Percentiles rank a stretch among this genome's conserved stretches.
Conservation (phyloP, 2,113 vertebrate genomes). For the Amphiprion percula region DNA sequence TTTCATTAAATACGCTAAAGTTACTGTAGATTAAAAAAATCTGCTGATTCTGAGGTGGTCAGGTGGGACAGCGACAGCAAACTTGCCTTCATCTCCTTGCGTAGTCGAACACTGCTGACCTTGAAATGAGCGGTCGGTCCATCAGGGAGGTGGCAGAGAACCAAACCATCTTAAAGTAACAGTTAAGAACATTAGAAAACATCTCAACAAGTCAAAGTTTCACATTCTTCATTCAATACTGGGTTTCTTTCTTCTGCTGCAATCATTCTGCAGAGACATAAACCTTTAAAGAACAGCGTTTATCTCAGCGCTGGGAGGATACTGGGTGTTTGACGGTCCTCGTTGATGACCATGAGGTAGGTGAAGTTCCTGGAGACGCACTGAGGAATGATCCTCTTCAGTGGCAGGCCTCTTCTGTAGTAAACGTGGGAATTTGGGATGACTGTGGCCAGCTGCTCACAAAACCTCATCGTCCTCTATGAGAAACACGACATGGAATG, state of each 20-base stretch:
- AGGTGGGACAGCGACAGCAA: too few species aligned
- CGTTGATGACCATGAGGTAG: constrained; percentile 94
- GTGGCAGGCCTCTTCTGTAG: constrained; percentile 95
- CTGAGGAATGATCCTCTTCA: constrained; percentile 96
- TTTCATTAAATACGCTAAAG: too few species aligned
- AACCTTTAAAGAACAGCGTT: background rate
- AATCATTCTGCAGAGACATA: background rate
- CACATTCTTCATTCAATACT: background rate
- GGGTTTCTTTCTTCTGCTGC: background rate
- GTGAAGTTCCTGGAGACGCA: constrained; percentile 94
- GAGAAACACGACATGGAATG: constrained; percentile 40
- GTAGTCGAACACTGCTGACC: constrained; percentile 94
- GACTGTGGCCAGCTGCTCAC: constrained; percentile 91
- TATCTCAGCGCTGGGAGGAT: constrained; percentile 84
- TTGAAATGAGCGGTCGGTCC: constrained; percentile 98
- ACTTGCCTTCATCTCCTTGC: constrained; percentile 95
- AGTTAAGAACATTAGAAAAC: constrained; percentile 79
- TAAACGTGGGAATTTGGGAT: constrained; percentile 95
- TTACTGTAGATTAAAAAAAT: too few species aligned
- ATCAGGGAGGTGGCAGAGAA: constrained; percentile 95
- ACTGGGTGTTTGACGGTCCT: constrained; percentile 96
- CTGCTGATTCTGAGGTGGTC: too few species aligned
- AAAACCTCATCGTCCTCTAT: constrained; percentile 95
- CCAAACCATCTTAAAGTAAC: constrained; percentile 89
- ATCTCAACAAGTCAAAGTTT: background rate